Percentiles rank a stretch among this genome's conserved stretches.
These are phyloP conservation scores for Strigops habroptila DNA, from an alignment of 2,113 vertebrate species.

Conservation along the genomic window DNA sequence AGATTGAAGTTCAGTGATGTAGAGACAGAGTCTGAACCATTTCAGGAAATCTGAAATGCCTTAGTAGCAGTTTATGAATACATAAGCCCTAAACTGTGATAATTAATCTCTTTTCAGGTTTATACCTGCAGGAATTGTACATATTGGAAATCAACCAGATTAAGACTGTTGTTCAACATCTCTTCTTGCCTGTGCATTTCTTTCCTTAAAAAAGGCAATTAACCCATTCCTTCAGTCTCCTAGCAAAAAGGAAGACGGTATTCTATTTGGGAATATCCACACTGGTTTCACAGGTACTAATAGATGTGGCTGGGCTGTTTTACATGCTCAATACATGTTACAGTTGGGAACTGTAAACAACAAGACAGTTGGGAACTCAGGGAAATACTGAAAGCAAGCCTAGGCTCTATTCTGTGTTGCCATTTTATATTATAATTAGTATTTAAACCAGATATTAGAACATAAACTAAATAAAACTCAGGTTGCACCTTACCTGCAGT, in stretches of 20 bases:
- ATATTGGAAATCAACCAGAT: constrained; percentile 16
- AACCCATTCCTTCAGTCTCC: neutral
- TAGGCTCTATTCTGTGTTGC: neutral
- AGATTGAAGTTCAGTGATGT: neutral
- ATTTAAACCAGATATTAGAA: neutral
- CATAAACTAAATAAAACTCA: neutral
- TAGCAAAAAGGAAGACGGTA: neutral
- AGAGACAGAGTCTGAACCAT: neutral
- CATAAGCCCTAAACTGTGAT: neutral
- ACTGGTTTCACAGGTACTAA: neutral
- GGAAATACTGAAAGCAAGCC: neutral
- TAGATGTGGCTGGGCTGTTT: neutral
- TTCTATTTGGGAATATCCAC: neutral
- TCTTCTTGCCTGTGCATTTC: neutral
- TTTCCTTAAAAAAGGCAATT: neutral
- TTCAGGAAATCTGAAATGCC: neutral
- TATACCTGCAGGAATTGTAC: constrained; percentile 12
- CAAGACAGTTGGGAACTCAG: neutral
- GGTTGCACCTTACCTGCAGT: neutral
- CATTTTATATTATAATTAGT: neutral
- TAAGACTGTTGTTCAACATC: neutral
- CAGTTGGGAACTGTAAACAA: neutral
- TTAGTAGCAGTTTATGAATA: neutral
- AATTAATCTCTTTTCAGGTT: constrained; percentile 28
- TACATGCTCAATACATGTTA: neutral